Evolutionary conservation across 2,888 invertebrate species (phyloP).

Genomic region (Dascillus cervinus): DNA sequence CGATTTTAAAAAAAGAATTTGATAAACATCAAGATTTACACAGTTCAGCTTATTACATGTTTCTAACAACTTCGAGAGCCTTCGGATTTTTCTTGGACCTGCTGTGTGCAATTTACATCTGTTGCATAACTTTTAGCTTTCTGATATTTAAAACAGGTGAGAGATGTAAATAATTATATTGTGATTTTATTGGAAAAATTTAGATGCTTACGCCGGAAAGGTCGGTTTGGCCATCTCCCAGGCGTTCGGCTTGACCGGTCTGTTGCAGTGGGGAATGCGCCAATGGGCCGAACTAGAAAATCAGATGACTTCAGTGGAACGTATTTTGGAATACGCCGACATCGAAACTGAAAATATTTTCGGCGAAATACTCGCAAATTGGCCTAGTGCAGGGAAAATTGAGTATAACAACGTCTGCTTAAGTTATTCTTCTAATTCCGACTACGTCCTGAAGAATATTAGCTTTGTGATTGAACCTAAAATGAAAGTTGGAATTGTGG

Average conservation of each 20-base stretch:
- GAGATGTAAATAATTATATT: no score
- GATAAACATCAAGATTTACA: constrained; percentile 36
- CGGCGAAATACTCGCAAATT: constrained; percentile 50
- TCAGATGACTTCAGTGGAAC: constrained; percentile 84
- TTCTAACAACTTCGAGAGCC: constrained; percentile 25
- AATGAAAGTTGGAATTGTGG: constrained; percentile 69
- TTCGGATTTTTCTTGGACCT: constrained; percentile 33
- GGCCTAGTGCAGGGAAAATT: constrained; percentile 66
- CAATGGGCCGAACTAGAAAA: constrained; percentile 80
- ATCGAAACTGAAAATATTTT: constrained; percentile 37
- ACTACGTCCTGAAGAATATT: constrained; percentile 64
- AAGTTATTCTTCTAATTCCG: constrained; percentile 61
- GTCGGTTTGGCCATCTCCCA: constrained; percentile 77
- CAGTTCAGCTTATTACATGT: constrained; percentile 34
- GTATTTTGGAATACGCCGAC: constrained; percentile 48
- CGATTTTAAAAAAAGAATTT: constrained; percentile 31
- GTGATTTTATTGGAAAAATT: no score
- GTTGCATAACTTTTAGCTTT: constrained; percentile 13
- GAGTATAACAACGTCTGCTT: constrained; percentile 60
- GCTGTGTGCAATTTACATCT: constrained; percentile 26
- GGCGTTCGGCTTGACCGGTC: constrained; percentile 67
- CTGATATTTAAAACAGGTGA: constrained; percentile 12
- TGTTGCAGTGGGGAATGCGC: constrained; percentile 57
- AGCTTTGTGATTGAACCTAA: constrained; percentile 57
- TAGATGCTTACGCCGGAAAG: constrained; percentile 58